Conservation (phyloP, 2,113 vertebrate genomes). For the Hyperoodon ampullatus region DNA sequence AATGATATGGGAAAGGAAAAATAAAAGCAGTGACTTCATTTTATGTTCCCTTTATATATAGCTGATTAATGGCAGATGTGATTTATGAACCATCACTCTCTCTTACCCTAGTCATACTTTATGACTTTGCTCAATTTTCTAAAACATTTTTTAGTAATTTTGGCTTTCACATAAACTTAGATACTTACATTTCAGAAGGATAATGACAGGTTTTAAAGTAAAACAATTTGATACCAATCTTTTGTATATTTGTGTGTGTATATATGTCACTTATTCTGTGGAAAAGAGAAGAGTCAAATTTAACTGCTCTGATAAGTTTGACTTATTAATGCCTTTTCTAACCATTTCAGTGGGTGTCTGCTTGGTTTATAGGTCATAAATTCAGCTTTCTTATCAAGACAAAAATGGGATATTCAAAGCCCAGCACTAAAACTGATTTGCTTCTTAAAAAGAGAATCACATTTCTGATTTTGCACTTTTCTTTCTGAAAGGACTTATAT, state of each 20-base stretch:
- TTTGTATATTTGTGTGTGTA: not conserved
- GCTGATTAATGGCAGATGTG: not conserved
- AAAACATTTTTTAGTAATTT: not conserved
- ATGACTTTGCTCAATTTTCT: not conserved
- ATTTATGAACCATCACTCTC: not conserved
- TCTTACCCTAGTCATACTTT: not conserved
- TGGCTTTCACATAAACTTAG: not conserved
- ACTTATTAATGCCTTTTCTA: not conserved
- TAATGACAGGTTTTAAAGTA: not conserved
- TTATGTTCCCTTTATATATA: not conserved
- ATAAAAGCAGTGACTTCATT: not conserved
- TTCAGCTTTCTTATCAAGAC: not conserved
- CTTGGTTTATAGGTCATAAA: not conserved
- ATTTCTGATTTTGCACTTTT: not conserved
- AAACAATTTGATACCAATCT: not conserved
- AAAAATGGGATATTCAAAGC: not conserved
- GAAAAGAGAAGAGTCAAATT: not conserved
- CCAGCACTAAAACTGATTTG: not conserved
- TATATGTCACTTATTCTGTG: not conserved
- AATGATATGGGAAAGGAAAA: not conserved
- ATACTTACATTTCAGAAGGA: not conserved
- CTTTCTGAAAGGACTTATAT: not conserved
- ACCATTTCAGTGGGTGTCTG: not conserved
- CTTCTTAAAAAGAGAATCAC: not conserved
- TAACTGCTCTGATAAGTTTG: not conserved